These are phyloP conservation scores for Andricus curvator DNA, from an alignment of 2,888 invertebrate genomes.

Conservation along the genomic window DNA sequence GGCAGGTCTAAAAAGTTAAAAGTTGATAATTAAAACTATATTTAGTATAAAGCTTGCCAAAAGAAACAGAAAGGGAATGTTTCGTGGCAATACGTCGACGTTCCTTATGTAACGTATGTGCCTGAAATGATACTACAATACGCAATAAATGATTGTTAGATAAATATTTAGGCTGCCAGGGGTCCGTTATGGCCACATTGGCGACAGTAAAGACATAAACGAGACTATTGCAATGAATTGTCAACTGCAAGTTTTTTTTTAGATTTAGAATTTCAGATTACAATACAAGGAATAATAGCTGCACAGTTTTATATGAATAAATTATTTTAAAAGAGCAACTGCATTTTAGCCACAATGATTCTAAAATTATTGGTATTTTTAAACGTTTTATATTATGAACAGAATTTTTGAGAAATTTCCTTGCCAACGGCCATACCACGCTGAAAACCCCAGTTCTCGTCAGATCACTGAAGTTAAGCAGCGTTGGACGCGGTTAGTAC, in stretches of 20 bases:
- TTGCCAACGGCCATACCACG: too few species aligned
- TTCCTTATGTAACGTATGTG: conserved; percentile 24
- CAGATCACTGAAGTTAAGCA: too few species aligned
- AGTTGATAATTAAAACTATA: conserved; percentile 21
- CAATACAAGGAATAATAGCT: background rate
- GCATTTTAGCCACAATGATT: background rate
- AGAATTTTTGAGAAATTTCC: too few species aligned
- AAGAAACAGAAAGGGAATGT: conserved; percentile 35
- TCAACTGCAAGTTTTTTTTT: conserved; percentile 55
- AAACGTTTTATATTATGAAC: too few species aligned
- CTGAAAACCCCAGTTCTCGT: too few species aligned
- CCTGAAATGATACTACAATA: conserved; percentile 32
- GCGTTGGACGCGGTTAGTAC: too few species aligned
- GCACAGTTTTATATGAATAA: too few species aligned
- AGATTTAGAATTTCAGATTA: background rate
- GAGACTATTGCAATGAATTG: conserved; percentile 54
- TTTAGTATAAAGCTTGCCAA: conserved; percentile 25
- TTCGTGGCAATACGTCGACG: conserved; percentile 14
- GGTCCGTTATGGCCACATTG: conserved; percentile 66
- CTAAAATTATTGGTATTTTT: background rate
- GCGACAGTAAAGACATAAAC: conserved; percentile 65
- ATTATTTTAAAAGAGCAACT: background rate
- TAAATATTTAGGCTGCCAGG: conserved; percentile 70
- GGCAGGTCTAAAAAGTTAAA: background rate
- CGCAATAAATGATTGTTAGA: conserved; percentile 46